Base-by-base conservation (phyloP, 1,140 invertebrate species). In the Drosophila ananassae region DNA sequence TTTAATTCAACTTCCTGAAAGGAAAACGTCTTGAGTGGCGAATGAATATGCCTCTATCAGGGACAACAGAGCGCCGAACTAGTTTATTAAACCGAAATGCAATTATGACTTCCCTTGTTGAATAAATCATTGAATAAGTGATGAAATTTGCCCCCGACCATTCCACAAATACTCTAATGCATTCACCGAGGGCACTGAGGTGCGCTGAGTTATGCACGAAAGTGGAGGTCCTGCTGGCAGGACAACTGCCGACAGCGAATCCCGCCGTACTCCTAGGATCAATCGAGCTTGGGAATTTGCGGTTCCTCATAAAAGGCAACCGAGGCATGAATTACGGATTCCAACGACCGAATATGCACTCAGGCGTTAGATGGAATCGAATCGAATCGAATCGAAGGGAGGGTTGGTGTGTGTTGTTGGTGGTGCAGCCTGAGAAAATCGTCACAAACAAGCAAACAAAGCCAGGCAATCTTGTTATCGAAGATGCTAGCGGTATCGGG, bases 391-490 rank as follows among this genome's bases (percentile, higher is more conserved):
- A 47, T 8, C 13, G 21, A 52, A 22, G 25, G 32, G 41, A 56
- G 80, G 80, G 67, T 67, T 46, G 41, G 34, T 10, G 3, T 28
- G 25, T 3, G 2, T 8, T 9, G 32, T 34, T 37, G 34, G 34
- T 37, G 10, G 10, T 79, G 71, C 64, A 32, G 34, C 9, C 37
- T 51, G 17, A 47, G 32, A 46, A 74, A 75, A 66, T 80, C 73
- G 72, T 76, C 59, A 41, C 58, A 78, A 78, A 81, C 79, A 81
- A 67, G 75, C 61, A 76, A 67, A 81, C 57, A 77, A 75, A 74
- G 50, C 39, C 37, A 34, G 73, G 66, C 60, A 81, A 85, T 87
- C 82, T 78, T 89, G 83, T 87, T 89, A 87, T 78, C 75, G 78
- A 75, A 73, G 41, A 80, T 60, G 44, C 61, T 52, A 50, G 30